Conservation (phyloP, 2,888 invertebrate genomes). For the Leistus spinibarbis region DNA sequence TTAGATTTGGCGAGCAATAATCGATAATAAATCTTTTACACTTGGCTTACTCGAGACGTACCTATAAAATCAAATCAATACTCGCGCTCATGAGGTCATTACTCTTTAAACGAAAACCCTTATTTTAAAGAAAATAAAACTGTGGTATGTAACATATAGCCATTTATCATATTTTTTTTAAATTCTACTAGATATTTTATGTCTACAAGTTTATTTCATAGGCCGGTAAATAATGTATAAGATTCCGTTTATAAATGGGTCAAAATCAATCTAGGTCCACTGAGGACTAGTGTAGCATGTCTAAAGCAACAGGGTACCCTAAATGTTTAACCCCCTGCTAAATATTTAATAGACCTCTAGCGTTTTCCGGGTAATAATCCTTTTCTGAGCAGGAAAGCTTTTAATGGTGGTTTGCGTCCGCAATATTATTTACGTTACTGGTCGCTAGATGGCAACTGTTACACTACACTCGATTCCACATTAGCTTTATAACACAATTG, state of each 20-base stretch:
- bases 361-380: no score
- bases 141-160: no score
- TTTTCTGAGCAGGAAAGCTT: not conserved
- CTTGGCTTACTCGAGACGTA: not conserved
- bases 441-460: not conserved
- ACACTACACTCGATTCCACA: not conserved
- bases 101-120: not conserved
- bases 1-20: not conserved
- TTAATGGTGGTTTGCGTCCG: not conserved
- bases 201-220: no score
- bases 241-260: not conserved
- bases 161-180: no score
- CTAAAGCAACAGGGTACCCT: not conserved
- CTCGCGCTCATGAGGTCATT: not conserved
- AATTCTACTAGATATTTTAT: no score
- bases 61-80: not conserved
- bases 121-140: not conserved
- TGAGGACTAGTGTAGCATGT: not conserved
- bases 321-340: not conserved
- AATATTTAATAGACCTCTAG: not conserved
- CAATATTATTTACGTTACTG: not conserved
- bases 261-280: not conserved
- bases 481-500: not conserved
- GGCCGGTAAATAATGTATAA: no score
- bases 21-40: not conserved